Evolutionary conservation across 2,113 vertebrate species (phyloP).

Genomic region (Pseudonaja textilis): DNA sequence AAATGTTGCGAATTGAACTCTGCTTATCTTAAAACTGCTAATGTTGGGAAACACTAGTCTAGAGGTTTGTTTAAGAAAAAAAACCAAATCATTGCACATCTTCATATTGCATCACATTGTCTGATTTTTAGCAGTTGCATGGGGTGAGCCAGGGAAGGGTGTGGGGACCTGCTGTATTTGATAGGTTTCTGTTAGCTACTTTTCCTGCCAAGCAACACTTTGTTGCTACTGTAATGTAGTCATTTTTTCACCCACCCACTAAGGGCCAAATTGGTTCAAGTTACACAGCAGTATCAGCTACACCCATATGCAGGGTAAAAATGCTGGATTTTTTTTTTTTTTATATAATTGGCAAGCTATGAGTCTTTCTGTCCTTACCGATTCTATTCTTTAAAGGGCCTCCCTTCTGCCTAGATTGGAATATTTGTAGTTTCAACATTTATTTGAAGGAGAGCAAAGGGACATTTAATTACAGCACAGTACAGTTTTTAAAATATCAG

Average conservation of each 20-base stretch:
- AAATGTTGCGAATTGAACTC: not conserved
- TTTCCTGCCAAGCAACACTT: conserved; percentile 46
- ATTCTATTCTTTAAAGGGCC: conserved; percentile 9
- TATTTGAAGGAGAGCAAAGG: not conserved
- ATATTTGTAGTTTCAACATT: not conserved
- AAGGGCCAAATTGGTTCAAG: conserved; percentile 50
- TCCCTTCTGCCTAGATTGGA: not conserved
- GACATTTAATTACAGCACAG: not conserved
- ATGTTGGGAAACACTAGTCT: not conserved
- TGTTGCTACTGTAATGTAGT: conserved; percentile 1
- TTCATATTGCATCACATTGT: not conserved
- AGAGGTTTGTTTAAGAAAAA: not conserved
- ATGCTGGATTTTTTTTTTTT: not conserved
- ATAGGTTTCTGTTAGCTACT: not conserved
- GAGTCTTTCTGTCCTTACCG: not conserved
- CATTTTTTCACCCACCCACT: conserved; percentile 43
- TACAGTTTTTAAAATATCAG: not conserved
- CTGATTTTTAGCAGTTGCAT: not conserved
- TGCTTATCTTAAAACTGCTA: not conserved
- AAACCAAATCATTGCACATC: not conserved
- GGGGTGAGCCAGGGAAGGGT: not conserved
- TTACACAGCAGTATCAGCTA: conserved; percentile 44
- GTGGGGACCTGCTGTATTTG: conserved; percentile 38
- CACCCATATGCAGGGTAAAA: conserved; percentile 41
- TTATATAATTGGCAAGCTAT: not conserved